Conservation (phyloP, 2,113 vertebrate genomes). For the Hippocampus guttulatus region DNA sequence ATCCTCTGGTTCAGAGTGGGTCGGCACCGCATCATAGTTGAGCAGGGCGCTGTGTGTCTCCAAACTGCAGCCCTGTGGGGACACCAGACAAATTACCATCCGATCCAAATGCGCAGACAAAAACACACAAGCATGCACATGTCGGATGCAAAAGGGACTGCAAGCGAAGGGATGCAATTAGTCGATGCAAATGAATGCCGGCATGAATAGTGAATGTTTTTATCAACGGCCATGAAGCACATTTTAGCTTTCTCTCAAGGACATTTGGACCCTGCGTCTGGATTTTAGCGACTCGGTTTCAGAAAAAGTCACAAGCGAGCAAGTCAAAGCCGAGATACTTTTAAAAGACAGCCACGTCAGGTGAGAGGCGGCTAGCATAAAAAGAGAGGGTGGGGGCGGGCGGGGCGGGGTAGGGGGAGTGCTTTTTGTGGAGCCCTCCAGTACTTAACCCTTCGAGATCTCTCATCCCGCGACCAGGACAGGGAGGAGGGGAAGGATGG, state of each 20-base stretch:
- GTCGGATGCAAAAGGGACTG: background rate
- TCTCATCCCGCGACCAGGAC: slow-evolving; percentile 95
- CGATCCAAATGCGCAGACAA: slow-evolving; percentile 8
- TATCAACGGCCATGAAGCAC: slow-evolving; percentile 3
- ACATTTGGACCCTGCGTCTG: slow-evolving; percentile 7
- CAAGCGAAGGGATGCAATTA: slow-evolving; percentile 42
- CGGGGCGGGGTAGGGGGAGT: slow-evolving; percentile 28
- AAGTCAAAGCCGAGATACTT: background rate
- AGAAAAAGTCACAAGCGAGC: background rate
- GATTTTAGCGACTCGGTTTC: background rate
- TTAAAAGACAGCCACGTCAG: slow-evolving; percentile 42
- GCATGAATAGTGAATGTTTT: slow-evolving; percentile 11
- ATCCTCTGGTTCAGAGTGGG: slow-evolving; percentile 81
- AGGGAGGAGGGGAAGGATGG: slow-evolving; percentile 98
- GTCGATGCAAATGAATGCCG: slow-evolving; percentile 35
- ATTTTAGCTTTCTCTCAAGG: slow-evolving; percentile 3
- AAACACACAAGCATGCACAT: slow-evolving; percentile 58
- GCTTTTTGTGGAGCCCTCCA: slow-evolving; percentile 55
- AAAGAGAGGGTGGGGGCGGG: slow-evolving; percentile 50
- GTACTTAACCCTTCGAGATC: slow-evolving; percentile 99
- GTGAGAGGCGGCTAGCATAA: slow-evolving; percentile 46
- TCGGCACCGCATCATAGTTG: slow-evolving; percentile 83
- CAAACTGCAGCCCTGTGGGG: slow-evolving; percentile 81
- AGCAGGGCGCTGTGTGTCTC: slow-evolving; percentile 85
- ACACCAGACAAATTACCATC: slow-evolving; percentile 13